Evolutionary conservation across 2,888 invertebrate genomes (phyloP).

Genomic region (Conistra vaccinii): DNA sequence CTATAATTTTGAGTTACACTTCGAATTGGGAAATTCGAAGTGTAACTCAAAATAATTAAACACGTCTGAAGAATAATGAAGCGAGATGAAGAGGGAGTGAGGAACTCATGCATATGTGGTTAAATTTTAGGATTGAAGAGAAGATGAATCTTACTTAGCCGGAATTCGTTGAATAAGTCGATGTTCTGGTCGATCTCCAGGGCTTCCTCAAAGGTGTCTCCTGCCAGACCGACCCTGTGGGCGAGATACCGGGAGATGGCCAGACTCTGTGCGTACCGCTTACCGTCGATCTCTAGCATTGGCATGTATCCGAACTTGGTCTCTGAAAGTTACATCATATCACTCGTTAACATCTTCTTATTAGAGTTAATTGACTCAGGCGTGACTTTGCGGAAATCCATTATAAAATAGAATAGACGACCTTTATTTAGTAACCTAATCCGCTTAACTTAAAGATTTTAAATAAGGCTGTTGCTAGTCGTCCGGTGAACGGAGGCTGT

Average conservation of each 20-base stretch:
- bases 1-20: background rate
- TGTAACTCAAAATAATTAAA: no score
- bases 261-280: slow-evolving; percentile 90
- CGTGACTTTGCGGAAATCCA: no score
- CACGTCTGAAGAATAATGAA: slow-evolving; percentile 81
- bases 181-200: slow-evolving; percentile 92
- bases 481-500: no score
- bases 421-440: no score
- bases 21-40: slow-evolving; percentile 74
- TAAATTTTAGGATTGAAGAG: background rate
- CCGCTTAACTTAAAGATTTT: no score
- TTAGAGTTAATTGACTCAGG: no score
- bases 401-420: no score
- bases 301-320: slow-evolving; percentile 91
- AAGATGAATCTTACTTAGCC: slow-evolving; percentile 64
- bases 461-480: no score
- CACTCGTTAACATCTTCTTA: background rate
- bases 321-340: slow-evolving; percentile 57
- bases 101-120: no score
- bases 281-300: slow-evolving; percentile 91
- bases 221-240: slow-evolving; percentile 85
- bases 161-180: slow-evolving; percentile 91
- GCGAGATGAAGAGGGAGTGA: background rate
- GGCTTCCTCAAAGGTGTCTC: slow-evolving; percentile 90
- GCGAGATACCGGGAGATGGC: slow-evolving; percentile 92